These are phyloP conservation scores for Clivina fossor DNA, from an alignment of 2,888 invertebrate genomes.

Conservation along the genomic window DNA sequence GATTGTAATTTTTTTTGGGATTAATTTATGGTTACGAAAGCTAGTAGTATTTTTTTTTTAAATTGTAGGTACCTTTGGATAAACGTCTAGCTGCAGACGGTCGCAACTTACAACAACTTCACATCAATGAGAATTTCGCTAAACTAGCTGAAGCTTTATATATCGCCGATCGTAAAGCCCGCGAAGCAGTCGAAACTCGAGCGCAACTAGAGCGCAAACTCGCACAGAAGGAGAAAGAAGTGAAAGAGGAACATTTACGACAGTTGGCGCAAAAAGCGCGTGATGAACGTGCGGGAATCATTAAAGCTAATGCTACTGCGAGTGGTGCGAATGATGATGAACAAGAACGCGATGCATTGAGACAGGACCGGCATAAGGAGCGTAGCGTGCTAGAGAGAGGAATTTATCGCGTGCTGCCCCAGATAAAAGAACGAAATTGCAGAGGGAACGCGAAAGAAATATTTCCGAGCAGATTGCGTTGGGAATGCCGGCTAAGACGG, in stretches of 20 bases:
- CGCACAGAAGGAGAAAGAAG: slow-evolving; percentile 97
- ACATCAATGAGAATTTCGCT: slow-evolving; percentile 99
- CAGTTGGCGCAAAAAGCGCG: slow-evolving; percentile 93
- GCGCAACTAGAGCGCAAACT: slow-evolving; percentile 94
- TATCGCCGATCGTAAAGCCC: slow-evolving; percentile 93
- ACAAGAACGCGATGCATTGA: slow-evolving; percentile 80
- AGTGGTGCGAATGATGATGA: slow-evolving; percentile 67
- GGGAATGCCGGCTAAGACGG: slow-evolving; percentile 84
- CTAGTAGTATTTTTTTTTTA: too few relatives aligned
- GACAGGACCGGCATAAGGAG: slow-evolving; percentile 89
- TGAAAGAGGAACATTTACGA: slow-evolving; percentile 92
- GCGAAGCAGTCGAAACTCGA: slow-evolving; percentile 96
- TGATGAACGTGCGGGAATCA: slow-evolving; percentile 89
- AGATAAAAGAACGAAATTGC: slow-evolving; percentile 86
- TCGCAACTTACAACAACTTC: slow-evolving; percentile 92
- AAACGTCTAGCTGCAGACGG: slow-evolving; percentile 98
- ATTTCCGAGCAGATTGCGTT: slow-evolving; percentile 98
- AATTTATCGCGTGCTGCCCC: slow-evolving; percentile 93
- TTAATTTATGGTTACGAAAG: too few relatives aligned
- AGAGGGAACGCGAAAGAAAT: slow-evolving; percentile 90
- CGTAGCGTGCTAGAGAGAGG: slow-evolving; percentile 87
- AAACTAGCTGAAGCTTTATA: slow-evolving; percentile 97
- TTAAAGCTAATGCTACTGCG: slow-evolving; percentile 46
- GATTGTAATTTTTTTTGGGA: too few relatives aligned
- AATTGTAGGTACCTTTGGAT: slow-evolving; percentile 95